Evolutionary conservation across 2,888 invertebrate genomes (phyloP).

Genomic region (Polyommatus iphigenia): DNA sequence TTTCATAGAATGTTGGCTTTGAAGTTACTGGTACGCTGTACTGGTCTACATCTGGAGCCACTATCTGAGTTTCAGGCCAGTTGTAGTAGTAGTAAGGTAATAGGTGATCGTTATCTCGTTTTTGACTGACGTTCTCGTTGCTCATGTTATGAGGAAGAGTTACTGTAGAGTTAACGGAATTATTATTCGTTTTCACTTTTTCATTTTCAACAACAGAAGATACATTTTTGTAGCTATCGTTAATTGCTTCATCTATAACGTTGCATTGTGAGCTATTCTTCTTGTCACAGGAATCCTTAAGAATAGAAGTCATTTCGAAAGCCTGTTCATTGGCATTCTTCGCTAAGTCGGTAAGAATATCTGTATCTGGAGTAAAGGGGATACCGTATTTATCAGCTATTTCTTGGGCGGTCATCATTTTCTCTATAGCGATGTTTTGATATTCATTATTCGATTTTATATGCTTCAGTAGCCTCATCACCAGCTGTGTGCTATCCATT

Average conservation of each 20-base stretch:
- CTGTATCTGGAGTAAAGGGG: conserved; percentile 66
- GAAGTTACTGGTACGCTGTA: conserved; percentile 51
- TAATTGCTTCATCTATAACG: background rate
- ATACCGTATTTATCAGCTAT: conserved; percentile 72
- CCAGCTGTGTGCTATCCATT: conserved; percentile 63
- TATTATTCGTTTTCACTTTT: background rate
- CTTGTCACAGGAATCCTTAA: conserved; percentile 55
- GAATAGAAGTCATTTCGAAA: conserved; percentile 58
- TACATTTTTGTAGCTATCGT: background rate
- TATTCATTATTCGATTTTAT: conserved; percentile 71
- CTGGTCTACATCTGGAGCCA: conserved; percentile 50
- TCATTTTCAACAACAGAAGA: background rate
- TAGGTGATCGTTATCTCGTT: conserved; percentile 34
- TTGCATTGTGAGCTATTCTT: conserved; percentile 50
- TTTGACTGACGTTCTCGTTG: background rate
- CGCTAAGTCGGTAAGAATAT: conserved; percentile 65
- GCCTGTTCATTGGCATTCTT: conserved; percentile 65
- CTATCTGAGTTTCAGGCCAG: conserved; percentile 57
- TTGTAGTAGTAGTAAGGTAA: conserved; percentile 47
- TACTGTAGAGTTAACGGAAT: background rate
- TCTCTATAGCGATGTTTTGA: conserved; percentile 73
- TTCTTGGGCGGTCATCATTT: conserved; percentile 75
- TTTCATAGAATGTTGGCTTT: conserved; percentile 59
- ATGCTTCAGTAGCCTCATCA: conserved; percentile 65
- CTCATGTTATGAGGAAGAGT: background rate